A percentile compares a stretch with the other conserved stretches of the same genome.
These are phyloP conservation scores for Musca vetustissima DNA, from an alignment of 1,140 invertebrate species.

Conservation along the genomic window DNA sequence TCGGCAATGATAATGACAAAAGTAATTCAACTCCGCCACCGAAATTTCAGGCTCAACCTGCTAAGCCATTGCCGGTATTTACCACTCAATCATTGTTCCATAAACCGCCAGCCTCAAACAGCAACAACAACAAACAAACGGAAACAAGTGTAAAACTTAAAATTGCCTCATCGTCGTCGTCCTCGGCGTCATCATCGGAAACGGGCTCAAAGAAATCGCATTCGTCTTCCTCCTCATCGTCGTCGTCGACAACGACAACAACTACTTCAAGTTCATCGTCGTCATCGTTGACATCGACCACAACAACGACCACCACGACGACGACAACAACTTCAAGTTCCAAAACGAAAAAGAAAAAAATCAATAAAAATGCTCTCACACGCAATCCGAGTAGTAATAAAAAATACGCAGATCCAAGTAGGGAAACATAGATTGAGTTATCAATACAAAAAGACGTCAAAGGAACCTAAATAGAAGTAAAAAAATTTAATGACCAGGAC, in stretches of 20 bases:
- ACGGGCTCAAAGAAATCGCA: background rate
- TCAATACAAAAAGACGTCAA: background rate
- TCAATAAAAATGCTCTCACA: slow-evolving; percentile 5
- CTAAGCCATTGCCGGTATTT: too few species aligned
- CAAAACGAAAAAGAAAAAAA: background rate
- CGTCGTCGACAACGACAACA: slow-evolving; percentile 22
- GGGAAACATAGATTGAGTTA: slow-evolving; percentile 15
- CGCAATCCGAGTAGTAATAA: slow-evolving; percentile 31
- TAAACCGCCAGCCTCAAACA: background rate
- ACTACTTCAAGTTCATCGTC: slow-evolving; percentile 5
- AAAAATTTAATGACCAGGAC: too few species aligned
- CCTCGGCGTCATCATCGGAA: background rate
- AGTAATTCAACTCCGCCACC: background rate
- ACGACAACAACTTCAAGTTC: slow-evolving; percentile 14
- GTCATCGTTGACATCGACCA: background rate
- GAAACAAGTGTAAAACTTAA: background rate
- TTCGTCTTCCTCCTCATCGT: too few species aligned
- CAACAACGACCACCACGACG: background rate
- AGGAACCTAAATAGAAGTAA: background rate
- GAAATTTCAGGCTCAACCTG: too few species aligned
- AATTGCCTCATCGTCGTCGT: slow-evolving; percentile 11
- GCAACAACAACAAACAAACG: too few species aligned
- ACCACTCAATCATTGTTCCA: background rate
- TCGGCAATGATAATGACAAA: background rate
- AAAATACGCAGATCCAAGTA: slow-evolving; percentile 55